These are phyloP conservation scores for Rhinoderma darwinii DNA, from an alignment of 2,113 vertebrate genomes.

Conservation along the genomic window DNA sequence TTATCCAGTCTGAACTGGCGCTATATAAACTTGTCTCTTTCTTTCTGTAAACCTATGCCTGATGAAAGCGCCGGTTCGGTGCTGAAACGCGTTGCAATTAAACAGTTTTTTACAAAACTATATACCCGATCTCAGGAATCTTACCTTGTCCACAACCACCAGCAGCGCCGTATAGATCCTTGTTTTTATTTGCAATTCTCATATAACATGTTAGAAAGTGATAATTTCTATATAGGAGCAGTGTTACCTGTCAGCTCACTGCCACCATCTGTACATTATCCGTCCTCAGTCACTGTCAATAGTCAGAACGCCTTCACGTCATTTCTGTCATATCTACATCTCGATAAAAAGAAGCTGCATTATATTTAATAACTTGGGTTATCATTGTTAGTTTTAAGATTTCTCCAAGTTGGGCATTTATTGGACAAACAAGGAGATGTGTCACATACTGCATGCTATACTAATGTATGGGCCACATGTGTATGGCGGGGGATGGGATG, in stretches of 20 bases:
- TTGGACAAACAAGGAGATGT: background rate
- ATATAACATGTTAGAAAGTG: slow-evolving; percentile 9
- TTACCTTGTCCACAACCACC: too few species aligned
- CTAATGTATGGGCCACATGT: background rate
- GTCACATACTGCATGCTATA: background rate
- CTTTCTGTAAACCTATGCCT: too few species aligned
- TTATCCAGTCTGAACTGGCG: too few species aligned
- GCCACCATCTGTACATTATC: slow-evolving; percentile 22
- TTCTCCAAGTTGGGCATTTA: background rate
- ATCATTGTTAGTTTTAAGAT: background rate
- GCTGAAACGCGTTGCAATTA: too few species aligned
- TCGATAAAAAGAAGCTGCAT: background rate
- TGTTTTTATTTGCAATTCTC: too few species aligned
- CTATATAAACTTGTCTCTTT: too few species aligned
- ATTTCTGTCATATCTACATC: background rate
- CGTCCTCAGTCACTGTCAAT: slow-evolving; percentile 13
- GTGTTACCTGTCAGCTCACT: background rate
- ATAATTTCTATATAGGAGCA: background rate
- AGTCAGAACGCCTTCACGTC: background rate
- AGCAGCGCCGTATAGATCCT: too few species aligned
- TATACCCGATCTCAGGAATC: too few species aligned
- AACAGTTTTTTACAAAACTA: too few species aligned
- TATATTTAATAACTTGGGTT: background rate
- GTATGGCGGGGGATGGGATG: background rate
- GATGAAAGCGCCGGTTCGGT: too few species aligned